Percentiles rank a stretch among this genome's conserved stretches.
Evolutionary conservation across 2,888 invertebrate genomes (phyloP).

Genomic region (Lasioglossum calceatum): DNA sequence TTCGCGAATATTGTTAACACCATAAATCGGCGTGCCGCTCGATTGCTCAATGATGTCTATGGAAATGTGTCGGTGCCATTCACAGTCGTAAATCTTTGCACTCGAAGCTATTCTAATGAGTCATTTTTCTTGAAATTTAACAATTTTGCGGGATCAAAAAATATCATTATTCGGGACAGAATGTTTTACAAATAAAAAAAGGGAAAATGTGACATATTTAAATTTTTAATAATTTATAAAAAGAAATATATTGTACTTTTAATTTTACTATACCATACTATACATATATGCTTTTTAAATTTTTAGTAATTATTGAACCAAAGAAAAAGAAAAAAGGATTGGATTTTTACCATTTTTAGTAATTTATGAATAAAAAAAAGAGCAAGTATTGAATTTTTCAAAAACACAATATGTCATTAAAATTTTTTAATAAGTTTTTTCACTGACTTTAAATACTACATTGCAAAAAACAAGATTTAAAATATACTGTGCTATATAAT

Average conservation of each 20-base stretch:
- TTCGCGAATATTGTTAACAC: conserved; percentile 7
- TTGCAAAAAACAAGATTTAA: no score
- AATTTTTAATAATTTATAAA: background rate
- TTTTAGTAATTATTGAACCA: background rate
- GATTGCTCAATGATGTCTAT: conserved; percentile 26
- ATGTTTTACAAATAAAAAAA: background rate
- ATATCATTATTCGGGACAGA: background rate
- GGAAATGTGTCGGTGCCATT: conserved; percentile 39
- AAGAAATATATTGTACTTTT: background rate
- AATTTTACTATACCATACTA: no score
- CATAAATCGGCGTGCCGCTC: conserved; percentile 23
- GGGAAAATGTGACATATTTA: background rate
- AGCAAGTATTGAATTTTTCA: no score
- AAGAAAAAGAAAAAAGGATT: background rate
- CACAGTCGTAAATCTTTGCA: background rate
- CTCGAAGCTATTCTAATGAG: background rate
- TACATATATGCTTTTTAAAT: background rate
- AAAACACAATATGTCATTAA: no score
- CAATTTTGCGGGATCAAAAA: background rate
- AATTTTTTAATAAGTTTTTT: no score
- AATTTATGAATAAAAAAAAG: no score
- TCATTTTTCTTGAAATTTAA: background rate
- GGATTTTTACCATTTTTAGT: no score
- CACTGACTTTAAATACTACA: no score
- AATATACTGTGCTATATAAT: no score